These are phyloP conservation scores for Stenodema calcarata DNA, from an alignment of 2,888 invertebrate species.

Conservation along the genomic window DNA sequence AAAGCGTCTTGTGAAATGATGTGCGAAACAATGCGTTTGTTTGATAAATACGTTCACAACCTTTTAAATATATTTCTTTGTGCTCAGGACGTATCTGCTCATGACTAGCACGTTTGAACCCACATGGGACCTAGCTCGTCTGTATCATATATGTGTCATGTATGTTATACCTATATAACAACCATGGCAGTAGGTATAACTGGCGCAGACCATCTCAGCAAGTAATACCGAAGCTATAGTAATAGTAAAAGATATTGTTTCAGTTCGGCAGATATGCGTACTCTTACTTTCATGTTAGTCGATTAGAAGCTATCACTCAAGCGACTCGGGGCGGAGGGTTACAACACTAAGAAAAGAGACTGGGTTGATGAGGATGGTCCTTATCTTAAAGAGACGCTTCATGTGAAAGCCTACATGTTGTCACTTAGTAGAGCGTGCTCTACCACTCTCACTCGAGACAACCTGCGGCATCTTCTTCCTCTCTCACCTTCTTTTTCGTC, in stretches of 20 bases:
- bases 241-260: neutral
- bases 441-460: conserved; percentile 24
- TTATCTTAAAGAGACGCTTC: neutral
- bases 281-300: neutral
- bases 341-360: neutral
- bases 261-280: neutral
- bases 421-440: conserved; percentile 41
- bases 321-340: neutral
- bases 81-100: too few relatives aligned
- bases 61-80: too few relatives aligned
- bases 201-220: too few relatives aligned
- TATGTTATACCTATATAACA: too few relatives aligned
- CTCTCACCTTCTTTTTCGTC: neutral
- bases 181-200: too few relatives aligned
- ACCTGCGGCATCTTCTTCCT: neutral
- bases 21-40: too few relatives aligned
- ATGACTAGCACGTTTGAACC: too few relatives aligned
- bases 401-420: conserved; percentile 32
- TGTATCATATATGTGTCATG: too few relatives aligned
- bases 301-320: neutral
- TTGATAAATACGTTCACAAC: too few relatives aligned
- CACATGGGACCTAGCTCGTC: too few relatives aligned
- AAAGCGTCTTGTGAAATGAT: too few relatives aligned
- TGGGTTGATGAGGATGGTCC: neutral
- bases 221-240: too few relatives aligned